Evolutionary conservation across 2,888 invertebrate genomes (phyloP).

Genomic region (Sphaeridia pumilis): DNA sequence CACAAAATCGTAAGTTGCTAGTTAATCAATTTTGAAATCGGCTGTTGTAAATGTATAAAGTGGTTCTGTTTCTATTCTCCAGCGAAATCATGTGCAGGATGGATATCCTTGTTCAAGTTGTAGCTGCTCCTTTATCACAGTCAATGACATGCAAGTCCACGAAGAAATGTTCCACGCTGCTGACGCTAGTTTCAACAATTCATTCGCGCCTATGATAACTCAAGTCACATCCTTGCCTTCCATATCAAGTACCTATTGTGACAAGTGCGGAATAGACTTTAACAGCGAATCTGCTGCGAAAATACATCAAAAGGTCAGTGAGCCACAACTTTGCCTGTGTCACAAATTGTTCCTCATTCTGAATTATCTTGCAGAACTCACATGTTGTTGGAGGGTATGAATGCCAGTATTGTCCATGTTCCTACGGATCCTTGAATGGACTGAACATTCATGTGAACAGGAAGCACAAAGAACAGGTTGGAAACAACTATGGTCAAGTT

Average conservation of each 20-base stretch:
- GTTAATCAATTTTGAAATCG: background rate
- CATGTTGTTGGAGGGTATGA: constrained; percentile 8
- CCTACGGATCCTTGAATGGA: background rate
- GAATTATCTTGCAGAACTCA: constrained; percentile 4
- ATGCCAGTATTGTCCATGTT: constrained; percentile 12
- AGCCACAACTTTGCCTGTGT: too few relatives aligned
- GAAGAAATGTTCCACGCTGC: background rate
- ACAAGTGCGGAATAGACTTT: background rate
- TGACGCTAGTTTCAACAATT: background rate
- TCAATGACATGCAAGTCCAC: constrained; percentile 1
- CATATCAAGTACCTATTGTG: too few relatives aligned
- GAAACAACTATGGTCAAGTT: too few relatives aligned
- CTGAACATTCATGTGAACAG: constrained; percentile 2
- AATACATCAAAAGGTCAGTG: too few relatives aligned
- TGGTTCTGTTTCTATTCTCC: too few relatives aligned
- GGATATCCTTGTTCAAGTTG: constrained; percentile 5
- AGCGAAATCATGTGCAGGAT: constrained; percentile 5
- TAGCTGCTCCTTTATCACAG: constrained; percentile 6
- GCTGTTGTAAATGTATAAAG: background rate
- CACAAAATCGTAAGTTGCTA: constrained; percentile 12
- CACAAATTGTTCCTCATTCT: too few relatives aligned
- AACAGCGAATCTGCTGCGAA: too few relatives aligned
- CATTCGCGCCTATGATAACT: too few relatives aligned
- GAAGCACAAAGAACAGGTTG: constrained; percentile 5
- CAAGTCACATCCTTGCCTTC: too few relatives aligned